Evolutionary conservation across 2,113 vertebrate species (phyloP).

Genomic region (Hypomesus transpacificus): DNA sequence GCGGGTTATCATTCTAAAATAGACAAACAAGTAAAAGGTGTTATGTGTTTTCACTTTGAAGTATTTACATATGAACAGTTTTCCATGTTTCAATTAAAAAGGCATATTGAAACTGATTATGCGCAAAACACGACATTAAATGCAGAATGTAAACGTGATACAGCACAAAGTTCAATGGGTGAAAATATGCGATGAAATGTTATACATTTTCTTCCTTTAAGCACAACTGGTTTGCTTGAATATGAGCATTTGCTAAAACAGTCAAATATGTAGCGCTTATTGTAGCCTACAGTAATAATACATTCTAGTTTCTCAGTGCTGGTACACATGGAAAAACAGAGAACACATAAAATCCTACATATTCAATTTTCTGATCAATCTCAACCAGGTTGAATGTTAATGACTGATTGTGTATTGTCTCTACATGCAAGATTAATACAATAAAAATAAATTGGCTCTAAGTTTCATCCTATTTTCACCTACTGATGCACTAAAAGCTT

Average conservation of each 20-base stretch:
- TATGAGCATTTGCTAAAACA: constrained; percentile 75
- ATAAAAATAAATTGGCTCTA: constrained; percentile 60
- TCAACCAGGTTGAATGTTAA: constrained; percentile 68
- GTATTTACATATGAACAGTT: constrained; percentile 70
- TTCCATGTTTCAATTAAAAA: constrained; percentile 41
- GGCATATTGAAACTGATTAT: constrained; percentile 49
- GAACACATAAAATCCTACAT: constrained; percentile 73
- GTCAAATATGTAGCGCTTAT: constrained; percentile 77
- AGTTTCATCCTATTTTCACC: constrained; percentile 66
- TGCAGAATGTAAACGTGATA: constrained; percentile 71
- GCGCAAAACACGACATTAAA: constrained; percentile 56
- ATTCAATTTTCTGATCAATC: constrained; percentile 64
- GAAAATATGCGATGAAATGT: constrained; percentile 59
- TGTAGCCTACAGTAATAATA: constrained; percentile 76
- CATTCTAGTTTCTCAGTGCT: constrained; percentile 80
- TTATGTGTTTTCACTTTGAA: constrained; percentile 47
- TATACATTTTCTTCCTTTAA: constrained; percentile 59
- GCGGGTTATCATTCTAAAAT: constrained; percentile 56
- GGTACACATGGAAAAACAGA: constrained; percentile 76
- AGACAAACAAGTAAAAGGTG: constrained; percentile 31
- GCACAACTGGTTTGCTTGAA: constrained; percentile 73
- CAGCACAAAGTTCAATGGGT: constrained; percentile 67
- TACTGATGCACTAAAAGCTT: constrained; percentile 69
- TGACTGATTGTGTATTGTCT: constrained; percentile 70
- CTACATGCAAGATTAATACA: constrained; percentile 74